phyloP scores from a whole-genome alignment of 2,113 vertebrate species.

The Naja naja region DNA sequence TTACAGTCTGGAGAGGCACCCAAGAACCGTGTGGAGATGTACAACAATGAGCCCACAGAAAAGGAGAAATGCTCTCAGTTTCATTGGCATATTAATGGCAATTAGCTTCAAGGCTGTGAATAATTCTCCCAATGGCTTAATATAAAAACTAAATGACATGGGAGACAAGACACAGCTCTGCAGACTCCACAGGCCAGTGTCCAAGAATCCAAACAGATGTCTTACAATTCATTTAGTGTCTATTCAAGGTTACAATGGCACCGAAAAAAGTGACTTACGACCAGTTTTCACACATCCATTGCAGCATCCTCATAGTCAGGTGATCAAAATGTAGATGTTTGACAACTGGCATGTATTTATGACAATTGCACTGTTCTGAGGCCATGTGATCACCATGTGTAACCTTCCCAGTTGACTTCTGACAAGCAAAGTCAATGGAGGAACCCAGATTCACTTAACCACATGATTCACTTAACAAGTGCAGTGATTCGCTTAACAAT shows the following conservation, averaged over 20 bases:
- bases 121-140: neutral
- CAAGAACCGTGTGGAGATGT: neutral
- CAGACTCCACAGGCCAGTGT: neutral
- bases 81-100: neutral
- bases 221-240: neutral
- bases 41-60: neutral
- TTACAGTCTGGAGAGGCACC: neutral
- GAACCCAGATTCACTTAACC: neutral
- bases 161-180: neutral
- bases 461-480: neutral
- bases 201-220: neutral
- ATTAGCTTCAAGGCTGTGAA: neutral
- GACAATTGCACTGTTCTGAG: too few species aligned
- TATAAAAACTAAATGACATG: neutral
- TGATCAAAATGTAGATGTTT: too few species aligned
- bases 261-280: neutral
- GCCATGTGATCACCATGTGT: neutral
- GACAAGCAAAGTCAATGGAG: neutral
- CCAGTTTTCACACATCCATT: too few species aligned
- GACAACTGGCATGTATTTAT: too few species aligned
- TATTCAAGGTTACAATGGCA: neutral
- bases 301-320: too few species aligned
- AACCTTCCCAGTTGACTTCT: neutral
- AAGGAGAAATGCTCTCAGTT: neutral
- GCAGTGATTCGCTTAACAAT: neutral